These are phyloP conservation scores for Apamea sordens DNA, from an alignment of 2,888 invertebrate species.

Conservation along the genomic window DNA sequence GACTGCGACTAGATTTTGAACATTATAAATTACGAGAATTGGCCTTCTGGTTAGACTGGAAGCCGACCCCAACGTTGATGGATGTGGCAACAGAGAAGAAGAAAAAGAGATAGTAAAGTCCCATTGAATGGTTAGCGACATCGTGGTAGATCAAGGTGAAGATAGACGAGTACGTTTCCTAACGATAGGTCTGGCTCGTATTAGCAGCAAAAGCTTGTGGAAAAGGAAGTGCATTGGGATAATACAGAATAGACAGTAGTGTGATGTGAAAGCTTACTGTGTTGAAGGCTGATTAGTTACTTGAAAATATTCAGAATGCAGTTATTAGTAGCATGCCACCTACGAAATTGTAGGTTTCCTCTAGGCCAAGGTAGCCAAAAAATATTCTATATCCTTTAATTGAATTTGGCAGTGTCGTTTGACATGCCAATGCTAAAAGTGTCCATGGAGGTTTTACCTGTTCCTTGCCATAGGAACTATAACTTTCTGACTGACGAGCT, in stretches of 20 bases:
- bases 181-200: background rate
- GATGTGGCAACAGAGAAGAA: no score
- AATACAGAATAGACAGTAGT: background rate
- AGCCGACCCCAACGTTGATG: background rate
- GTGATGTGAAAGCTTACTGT: background rate
- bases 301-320: background rate
- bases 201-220: background rate
- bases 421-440: background rate
- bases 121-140: background rate
- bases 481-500: background rate
- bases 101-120: background rate
- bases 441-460: background rate
- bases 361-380: no score
- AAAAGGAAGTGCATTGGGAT: background rate
- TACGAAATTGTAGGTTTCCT: background rate
- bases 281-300: background rate
- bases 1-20: no score
- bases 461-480: background rate
- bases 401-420: background rate
- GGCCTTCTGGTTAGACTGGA: background rate
- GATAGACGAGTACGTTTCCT: background rate
- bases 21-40: no score
- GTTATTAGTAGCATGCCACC: background rate
- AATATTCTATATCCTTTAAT: background rate
- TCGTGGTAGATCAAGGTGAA: background rate